Evolutionary conservation across 2,888 invertebrate genomes (phyloP).

Genomic region (Odontomyia ornata): DNA sequence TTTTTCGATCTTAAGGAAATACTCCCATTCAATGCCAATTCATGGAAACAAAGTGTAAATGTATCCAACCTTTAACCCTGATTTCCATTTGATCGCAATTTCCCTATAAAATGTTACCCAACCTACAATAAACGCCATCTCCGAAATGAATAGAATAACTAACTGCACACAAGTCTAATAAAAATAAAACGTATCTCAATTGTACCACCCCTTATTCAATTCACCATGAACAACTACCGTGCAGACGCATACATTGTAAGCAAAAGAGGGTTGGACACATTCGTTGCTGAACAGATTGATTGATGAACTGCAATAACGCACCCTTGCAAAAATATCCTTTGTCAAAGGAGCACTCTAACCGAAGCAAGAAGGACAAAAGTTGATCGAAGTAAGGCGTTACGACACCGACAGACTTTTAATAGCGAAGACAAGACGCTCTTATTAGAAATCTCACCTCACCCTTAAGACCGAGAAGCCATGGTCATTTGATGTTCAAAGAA

Average conservation of each 20-base stretch:
- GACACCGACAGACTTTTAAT: not conserved
- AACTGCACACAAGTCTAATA: not conserved
- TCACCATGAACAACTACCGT: not conserved
- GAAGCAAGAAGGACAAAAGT: not conserved
- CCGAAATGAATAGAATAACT: not conserved
- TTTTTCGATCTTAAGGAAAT: no score
- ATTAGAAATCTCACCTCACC: not conserved
- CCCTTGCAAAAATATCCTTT: slow-evolving; percentile 43
- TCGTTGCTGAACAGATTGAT: slow-evolving; percentile 45
- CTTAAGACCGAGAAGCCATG: not conserved
- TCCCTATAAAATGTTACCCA: not conserved
- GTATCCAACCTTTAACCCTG: no score
- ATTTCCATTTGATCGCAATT: no score
- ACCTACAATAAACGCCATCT: not conserved
- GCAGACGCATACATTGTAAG: not conserved
- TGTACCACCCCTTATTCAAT: not conserved
- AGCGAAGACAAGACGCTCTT: not conserved
- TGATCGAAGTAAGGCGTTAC: not conserved
- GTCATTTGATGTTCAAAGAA: not conserved
- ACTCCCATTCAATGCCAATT: no score
- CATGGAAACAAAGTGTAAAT: no score
- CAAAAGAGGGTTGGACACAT: slow-evolving; percentile 31
- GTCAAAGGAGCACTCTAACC: not conserved
- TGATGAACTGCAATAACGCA: slow-evolving; percentile 51
- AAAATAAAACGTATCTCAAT: slow-evolving; percentile 16